Evolutionary conservation across 2,113 vertebrate genomes (phyloP), one percentile per base, ranked within the genome.

Genomic region (Platycercus adscitus): DNA sequence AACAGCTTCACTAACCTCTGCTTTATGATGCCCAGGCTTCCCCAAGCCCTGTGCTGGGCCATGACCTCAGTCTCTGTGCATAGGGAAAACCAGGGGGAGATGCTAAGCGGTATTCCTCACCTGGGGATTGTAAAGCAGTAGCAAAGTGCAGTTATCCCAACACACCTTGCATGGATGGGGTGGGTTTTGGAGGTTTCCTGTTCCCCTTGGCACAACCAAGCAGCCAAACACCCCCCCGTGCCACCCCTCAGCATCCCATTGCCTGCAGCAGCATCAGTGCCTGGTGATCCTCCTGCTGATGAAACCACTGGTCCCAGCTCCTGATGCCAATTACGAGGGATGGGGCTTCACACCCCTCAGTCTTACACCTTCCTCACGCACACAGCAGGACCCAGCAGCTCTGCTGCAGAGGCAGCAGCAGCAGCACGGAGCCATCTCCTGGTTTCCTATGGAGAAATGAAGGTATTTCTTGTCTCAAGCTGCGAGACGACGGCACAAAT

Each of bases 1-100:
- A 94, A 81, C 49, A 76, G 86, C 97, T 93, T 93, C 95, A 69
- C 86, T 81, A 63, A 86, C 63, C 76, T 80, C n/a, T 49, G 61
- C 55, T 37, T 88, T 61, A 44, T 43, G 44, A 37, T 2, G 6
- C 47, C 71, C 6, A 0, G 41, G 58, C 58, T 61, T 37, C 24
- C 35, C 15, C 2, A 7, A 37, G 41, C 66, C 18, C 53, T 2
- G 31, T 1, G 8, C 46, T 0, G 6, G 3, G 3, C 31, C 61
- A n/a, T 11, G 8, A 5, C 41, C 64, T 41, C 71, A 8, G 21
- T n/a, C 50, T 31, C 44, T 1, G 15, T 0, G 8, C 29, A 0
- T 0, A 3, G 61, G 64, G 25, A 46, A 10, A 7, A 21, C 6
- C 0, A 1, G 5, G 3, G 2, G 46, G 71, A 61, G 72, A 52